Base-by-base conservation (phyloP, 2,113 vertebrate species). In the Labeo rohita region DNA sequence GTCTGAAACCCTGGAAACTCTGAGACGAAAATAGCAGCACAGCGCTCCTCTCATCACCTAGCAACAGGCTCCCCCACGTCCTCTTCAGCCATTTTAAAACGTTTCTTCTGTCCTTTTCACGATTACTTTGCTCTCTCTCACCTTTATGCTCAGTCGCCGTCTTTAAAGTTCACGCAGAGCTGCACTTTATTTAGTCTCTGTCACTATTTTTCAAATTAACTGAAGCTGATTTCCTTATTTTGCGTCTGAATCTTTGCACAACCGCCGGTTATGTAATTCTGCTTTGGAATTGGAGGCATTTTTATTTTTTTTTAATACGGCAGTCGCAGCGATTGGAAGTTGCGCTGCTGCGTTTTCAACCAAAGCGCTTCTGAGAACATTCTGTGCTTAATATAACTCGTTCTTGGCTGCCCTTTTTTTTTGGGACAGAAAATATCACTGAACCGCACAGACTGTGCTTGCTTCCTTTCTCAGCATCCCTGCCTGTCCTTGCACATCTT, bases 1-100 rank as follows among this genome's bases (percentile, higher is more conserved):
- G 93, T 94, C 92, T 95, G 94, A 93, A 82, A 95, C 94, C 93
- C 94, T 95, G 92, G 94, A 95, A 95, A 95, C 93, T 92, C 92
- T 91, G 91, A 59, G 91, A 92, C 94, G 91, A 91, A 94, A 95
- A 95, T 95, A 95, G 94, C 81, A 91, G 92, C 88, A 85, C 93
- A 92, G 91, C 84, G 85, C 90, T 87, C 80, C 91, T 45, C 91
- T 92, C 93, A 90, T 95, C 77, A 90, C 95, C 93, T 95, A 95
- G 95, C 94, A 95, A 95, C 94, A 94, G 92, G 90, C 93, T 94
- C 94, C 93, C 91, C 91, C 91, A 89, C 89, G 88, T 91, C 91
- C 82, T 89, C 90, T 91, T 86, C 89, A 93, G 92, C 91, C 91
- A 73, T 92, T 93, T 94, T 87, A 76, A 88, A 92, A 85, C 83